Evolutionary conservation across 1,140 invertebrate species (phyloP).

Genomic region (Leptestheria dahalacensis): DNA sequence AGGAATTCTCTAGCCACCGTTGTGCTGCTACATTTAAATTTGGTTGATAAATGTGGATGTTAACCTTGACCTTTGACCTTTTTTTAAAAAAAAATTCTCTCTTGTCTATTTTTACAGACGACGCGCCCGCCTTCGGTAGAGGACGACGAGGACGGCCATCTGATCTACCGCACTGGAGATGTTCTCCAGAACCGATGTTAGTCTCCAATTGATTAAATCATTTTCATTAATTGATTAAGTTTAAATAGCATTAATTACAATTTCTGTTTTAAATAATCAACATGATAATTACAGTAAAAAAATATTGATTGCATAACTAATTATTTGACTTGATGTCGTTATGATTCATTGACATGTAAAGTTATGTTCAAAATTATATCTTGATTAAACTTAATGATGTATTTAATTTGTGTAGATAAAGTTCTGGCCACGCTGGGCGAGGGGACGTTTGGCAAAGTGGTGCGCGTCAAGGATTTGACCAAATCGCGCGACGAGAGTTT

Average conservation of each 20-base stretch:
- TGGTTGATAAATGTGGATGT: no score
- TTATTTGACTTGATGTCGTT: not conserved
- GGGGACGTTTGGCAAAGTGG: constrained; percentile 99
- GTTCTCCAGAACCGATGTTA: constrained; percentile 97
- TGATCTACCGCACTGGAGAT: constrained; percentile 96
- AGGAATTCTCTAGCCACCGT: no score
- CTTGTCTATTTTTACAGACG: no score
- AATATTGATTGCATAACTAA: no score
- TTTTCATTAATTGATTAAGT: constrained; percentile 14
- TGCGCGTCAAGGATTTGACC: constrained; percentile 82
- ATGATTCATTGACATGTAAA: no score
- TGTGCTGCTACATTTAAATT: no score
- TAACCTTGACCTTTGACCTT: no score
- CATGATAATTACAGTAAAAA: not conserved
- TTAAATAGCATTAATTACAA: not conserved
- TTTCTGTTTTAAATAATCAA: not conserved
- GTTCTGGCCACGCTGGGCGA: constrained; percentile 94
- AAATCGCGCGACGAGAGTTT: constrained; percentile 61
- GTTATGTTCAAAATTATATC: not conserved
- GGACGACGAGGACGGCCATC: constrained; percentile 98
- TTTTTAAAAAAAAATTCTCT: no score
- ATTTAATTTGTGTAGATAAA: constrained; percentile 65
- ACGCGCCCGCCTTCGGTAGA: constrained; percentile 67
- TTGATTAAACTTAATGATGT: not conserved
- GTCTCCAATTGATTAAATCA: constrained; percentile 46